Conservation (phyloP, 2,888 invertebrate genomes). For the Coleophora flavipennella region DNA sequence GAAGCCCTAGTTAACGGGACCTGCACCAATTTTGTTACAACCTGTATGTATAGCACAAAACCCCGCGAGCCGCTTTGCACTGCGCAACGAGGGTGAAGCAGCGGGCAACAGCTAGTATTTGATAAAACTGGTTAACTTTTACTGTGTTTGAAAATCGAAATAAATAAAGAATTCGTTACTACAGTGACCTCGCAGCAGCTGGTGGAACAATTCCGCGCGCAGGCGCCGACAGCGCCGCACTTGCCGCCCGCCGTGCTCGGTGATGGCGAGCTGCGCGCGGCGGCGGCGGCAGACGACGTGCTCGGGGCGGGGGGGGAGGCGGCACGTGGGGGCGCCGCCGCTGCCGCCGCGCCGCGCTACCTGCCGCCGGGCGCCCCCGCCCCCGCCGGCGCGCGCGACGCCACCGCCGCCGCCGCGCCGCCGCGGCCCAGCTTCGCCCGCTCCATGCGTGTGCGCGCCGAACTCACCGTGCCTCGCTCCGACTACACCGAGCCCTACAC, state of each 20-base stretch:
- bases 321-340: slow-evolving; percentile 1
- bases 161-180: not conserved
- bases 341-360: slow-evolving; percentile 6
- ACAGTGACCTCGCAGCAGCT: slow-evolving; percentile 35
- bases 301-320: no score
- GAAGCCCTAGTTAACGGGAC: no score
- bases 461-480: slow-evolving; percentile 38
- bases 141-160: no score
- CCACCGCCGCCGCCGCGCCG: slow-evolving; percentile 2
- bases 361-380: slow-evolving; percentile 6
- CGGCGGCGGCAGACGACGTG: not conserved
- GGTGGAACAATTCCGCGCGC: slow-evolving; percentile 35
- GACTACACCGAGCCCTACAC: slow-evolving; percentile 46
- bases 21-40: no score
- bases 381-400: not conserved
- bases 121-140: no score
- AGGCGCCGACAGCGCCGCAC: slow-evolving; percentile 28
- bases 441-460: slow-evolving; percentile 32
- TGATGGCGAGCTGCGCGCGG: slow-evolving; percentile 17
- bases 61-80: no score
- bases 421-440: slow-evolving; percentile 33
- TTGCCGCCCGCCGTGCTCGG: slow-evolving; percentile 38
- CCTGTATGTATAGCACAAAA: no score
- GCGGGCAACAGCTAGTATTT: no score
- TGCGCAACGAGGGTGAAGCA: no score